Conservation (phyloP, 2,888 invertebrate species). For the Zele albiditarsus region DNA sequence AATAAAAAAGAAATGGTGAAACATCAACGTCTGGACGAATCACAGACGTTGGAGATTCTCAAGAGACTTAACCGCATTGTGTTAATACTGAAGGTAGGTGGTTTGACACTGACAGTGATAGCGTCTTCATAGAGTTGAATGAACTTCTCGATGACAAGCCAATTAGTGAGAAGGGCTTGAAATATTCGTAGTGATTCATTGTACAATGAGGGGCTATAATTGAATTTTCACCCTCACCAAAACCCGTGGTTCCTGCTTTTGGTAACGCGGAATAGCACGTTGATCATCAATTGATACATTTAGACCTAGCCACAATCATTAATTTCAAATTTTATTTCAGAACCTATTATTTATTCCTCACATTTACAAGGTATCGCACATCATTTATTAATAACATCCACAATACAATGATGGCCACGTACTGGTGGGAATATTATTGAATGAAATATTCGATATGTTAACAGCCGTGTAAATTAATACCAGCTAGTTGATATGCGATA, state of each 20-base stretch:
- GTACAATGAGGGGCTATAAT: slow-evolving; percentile 56
- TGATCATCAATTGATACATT: neutral
- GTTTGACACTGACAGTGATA: slow-evolving; percentile 56
- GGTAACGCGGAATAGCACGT: neutral
- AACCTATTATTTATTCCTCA: slow-evolving; percentile 8
- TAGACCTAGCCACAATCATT: slow-evolving; percentile 33
- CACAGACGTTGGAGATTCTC: slow-evolving; percentile 92
- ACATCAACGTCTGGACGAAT: slow-evolving; percentile 79
- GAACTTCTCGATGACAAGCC: slow-evolving; percentile 60
- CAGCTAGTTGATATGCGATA: slow-evolving; percentile 21
- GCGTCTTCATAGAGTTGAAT: slow-evolving; percentile 54
- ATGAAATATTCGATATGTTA: neutral
- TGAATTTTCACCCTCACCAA: slow-evolving; percentile 53
- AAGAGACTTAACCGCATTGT: slow-evolving; percentile 93
- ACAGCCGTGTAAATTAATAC: slow-evolving; percentile 25
- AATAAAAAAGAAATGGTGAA: slow-evolving; percentile 41
- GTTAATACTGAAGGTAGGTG: slow-evolving; percentile 88
- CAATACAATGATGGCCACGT: neutral
- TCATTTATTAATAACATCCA: neutral
- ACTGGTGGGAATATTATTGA: slow-evolving; percentile 22
- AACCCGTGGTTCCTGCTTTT: slow-evolving; percentile 10
- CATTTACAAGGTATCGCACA: neutral
- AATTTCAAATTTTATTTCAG: neutral
- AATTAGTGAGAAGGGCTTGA: slow-evolving; percentile 54
- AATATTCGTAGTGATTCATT: slow-evolving; percentile 44